Conservation (phyloP, 2,797 vertebrate genomes). For the Falco biarmicus region DNA sequence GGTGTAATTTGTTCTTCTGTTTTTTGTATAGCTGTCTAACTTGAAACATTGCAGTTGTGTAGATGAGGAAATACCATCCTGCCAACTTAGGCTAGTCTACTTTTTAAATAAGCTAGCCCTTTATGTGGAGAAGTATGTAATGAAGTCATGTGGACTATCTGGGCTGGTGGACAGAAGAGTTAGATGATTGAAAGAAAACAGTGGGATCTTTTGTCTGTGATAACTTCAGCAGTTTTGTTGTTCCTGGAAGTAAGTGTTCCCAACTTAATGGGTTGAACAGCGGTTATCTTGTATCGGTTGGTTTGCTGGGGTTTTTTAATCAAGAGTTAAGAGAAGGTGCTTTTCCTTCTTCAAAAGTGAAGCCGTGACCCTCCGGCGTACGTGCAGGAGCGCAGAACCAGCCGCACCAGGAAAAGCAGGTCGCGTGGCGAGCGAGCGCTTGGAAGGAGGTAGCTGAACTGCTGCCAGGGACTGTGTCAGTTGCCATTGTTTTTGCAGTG, state of each 20-base stretch:
- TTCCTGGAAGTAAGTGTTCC: not conserved
- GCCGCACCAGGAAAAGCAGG: fast-evolving
- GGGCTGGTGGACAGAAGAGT: not conserved
- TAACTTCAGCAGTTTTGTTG: not conserved
- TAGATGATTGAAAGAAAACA: not conserved
- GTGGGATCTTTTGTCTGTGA: fast-evolving
- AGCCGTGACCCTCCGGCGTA: fast-evolving
- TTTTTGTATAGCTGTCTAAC: not conserved
- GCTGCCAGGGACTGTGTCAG: not conserved
- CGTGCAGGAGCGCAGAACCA: fast-evolving
- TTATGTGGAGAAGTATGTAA: not conserved
- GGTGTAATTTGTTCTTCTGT: not conserved
- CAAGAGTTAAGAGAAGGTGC: not conserved
- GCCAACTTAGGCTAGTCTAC: not conserved
- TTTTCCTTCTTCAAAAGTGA: not conserved
- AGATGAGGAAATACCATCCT: not conserved
- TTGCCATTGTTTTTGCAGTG: not conserved
- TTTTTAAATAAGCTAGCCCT: not conserved
- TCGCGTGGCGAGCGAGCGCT: not conserved
- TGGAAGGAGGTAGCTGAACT: not conserved
- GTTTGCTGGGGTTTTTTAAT: not conserved
- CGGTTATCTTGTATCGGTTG: not conserved
- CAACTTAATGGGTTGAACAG: not conserved
- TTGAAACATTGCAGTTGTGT: not conserved
- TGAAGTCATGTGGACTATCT: not conserved